phyloP scores from a whole-genome alignment of 2,113 vertebrate genomes.

The Arothron firmamentum region DNA sequence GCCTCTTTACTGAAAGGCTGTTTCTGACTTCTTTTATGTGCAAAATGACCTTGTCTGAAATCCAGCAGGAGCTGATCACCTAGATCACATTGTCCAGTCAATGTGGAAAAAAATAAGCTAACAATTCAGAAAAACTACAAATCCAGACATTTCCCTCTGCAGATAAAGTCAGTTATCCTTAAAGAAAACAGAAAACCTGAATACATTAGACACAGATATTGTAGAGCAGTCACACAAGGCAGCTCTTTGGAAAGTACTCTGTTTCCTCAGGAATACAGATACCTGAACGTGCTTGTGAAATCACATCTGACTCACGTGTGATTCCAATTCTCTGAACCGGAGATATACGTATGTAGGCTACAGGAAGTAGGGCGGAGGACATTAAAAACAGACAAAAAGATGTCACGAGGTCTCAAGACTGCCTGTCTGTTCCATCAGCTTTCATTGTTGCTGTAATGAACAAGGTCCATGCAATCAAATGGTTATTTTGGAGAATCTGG shows the following conservation, averaged over 20 bases:
- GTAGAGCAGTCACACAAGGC: neutral
- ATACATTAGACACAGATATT: too few species aligned
- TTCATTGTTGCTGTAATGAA: neutral
- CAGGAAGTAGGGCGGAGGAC: constrained; percentile 5
- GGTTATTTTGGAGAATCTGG: constrained; percentile 4
- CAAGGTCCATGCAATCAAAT: neutral
- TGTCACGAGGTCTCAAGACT: neutral
- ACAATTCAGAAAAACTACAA: too few species aligned
- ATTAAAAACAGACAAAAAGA: constrained; percentile 3
- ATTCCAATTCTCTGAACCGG: constrained; percentile 19
- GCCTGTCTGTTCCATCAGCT: neutral
- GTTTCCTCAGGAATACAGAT: constrained; percentile 1
- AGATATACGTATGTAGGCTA: constrained; percentile 36
- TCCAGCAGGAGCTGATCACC: constrained; percentile 26
- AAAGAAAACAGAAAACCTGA: too few species aligned
- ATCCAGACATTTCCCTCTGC: too few species aligned
- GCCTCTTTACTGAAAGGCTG: constrained; percentile 9
- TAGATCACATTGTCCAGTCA: constrained; percentile 21
- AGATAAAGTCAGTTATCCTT: too few species aligned
- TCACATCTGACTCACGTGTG: constrained; percentile 17
- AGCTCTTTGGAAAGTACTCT: neutral
- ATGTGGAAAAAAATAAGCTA: neutral
- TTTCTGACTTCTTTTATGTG: constrained; percentile 33
- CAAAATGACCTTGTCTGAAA: constrained; percentile 39
- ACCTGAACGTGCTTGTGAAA: constrained; percentile 2